Base-by-base conservation (phyloP, 2,797 vertebrate species). In the Cyclura pinguis region DNA sequence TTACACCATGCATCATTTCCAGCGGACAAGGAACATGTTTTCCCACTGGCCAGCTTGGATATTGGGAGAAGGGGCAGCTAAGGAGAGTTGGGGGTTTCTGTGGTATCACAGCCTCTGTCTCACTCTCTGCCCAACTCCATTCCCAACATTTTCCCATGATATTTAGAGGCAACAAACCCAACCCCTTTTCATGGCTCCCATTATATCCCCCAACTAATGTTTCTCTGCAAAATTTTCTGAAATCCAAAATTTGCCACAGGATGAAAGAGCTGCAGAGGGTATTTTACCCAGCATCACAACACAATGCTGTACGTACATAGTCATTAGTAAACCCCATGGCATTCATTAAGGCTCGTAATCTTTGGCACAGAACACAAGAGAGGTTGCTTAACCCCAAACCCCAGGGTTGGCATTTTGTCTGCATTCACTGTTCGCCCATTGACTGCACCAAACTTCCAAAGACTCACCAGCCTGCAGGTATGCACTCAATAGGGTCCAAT, bases 401-500 rank as follows among this genome's bases (percentile, higher is more conserved):
- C 4, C 32, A 27, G 27, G 57, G 22, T 12, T 50, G 24, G 22
- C 24, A 4, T 62, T 73, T 73, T 14, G 16, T 59, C 24, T 62
- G 16, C 57, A 13, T 67, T 69, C 38, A 32, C 42, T 4, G 4
- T 50, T 13, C 27, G 2, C 2, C 47, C 29, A 20, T 47, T 6
- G 59, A 67, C 7, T 24, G 6, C 38, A 59, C 10, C 57, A 82
- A 82, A 13, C 12, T 52, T 14, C 29, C 24, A 50, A 78, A 62
- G 81, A 42, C n/a, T 13, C 20, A 83, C 52, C 14, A 18, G 8
- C 80, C 57, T 2, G 55, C 42, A 72, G 1, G 24, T 57, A 10
- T 4, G 1, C 1, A 3, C 38, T 9, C 57, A 24, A 14, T 9
- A 42, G 27, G 4, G 5, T 3, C 2, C 35, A 62, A 77, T 0